These are phyloP conservation scores for Capitulum mitella DNA, from an alignment of 2,888 invertebrate species.

Conservation along the genomic window DNA sequence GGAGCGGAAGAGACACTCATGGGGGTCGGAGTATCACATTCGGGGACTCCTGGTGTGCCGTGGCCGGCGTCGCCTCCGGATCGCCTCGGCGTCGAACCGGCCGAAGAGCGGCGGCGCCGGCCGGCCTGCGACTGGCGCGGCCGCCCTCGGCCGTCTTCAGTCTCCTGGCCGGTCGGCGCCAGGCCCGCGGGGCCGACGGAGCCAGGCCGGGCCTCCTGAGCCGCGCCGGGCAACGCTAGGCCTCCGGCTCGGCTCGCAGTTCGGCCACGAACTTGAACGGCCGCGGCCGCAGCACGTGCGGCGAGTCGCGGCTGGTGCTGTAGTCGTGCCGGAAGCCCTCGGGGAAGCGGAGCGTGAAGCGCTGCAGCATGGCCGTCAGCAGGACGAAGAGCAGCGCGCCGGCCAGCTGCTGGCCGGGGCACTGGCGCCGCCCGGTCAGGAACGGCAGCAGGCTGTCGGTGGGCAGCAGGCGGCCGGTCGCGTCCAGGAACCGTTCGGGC, in stretches of 20 bases:
- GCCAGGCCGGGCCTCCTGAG: background rate
- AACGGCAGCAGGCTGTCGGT: slow-evolving; percentile 25
- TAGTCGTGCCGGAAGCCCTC: slow-evolving; percentile 25
- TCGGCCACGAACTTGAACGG: slow-evolving; percentile 7
- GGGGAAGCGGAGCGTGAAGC: slow-evolving; percentile 26
- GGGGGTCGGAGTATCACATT: too few relatives aligned
- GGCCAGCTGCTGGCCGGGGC: slow-evolving; percentile 28
- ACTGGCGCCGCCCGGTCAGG: slow-evolving; percentile 24
- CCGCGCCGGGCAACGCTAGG: too few relatives aligned
- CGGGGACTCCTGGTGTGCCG: too few relatives aligned
- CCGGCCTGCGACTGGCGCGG: too few relatives aligned
- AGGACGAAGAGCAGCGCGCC: slow-evolving; percentile 25
- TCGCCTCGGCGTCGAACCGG: too few relatives aligned
- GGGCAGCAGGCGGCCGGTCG: slow-evolving; percentile 25
- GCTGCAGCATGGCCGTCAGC: slow-evolving; percentile 26
- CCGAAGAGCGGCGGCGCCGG: too few relatives aligned
- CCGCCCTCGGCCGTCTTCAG: background rate
- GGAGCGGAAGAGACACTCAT: too few relatives aligned
- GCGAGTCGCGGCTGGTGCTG: background rate
- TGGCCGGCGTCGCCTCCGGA: too few relatives aligned
- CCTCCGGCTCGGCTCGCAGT: too few relatives aligned
- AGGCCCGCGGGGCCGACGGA: too few relatives aligned
- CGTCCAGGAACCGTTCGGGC: slow-evolving; percentile 28
- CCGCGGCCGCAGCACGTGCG: background rate
- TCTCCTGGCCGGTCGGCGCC: background rate